Evolutionary conservation across 1,140 invertebrate genomes (phyloP).

Genomic region (Aphelenchoides besseyi): DNA sequence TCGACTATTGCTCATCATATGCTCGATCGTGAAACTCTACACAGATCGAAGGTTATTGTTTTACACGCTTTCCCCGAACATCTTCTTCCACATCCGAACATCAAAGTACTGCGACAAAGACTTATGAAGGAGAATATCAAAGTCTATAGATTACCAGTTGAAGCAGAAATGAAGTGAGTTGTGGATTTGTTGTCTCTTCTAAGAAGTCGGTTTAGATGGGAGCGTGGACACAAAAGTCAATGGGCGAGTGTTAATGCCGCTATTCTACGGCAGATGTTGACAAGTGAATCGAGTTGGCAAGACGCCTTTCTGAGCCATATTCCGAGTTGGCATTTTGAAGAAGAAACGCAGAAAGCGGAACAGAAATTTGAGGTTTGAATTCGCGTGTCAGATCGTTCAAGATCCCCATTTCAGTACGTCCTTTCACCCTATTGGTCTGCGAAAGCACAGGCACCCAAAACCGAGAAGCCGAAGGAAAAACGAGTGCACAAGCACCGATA

Average conservation of each 20-base stretch:
- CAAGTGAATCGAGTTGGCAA: neutral
- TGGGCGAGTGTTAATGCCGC: neutral
- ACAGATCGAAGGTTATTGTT: neutral
- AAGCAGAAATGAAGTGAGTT: neutral
- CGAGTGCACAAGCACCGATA: neutral
- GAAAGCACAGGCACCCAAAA: neutral
- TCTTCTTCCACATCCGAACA: neutral
- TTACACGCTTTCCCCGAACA: neutral
- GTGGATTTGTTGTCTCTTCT: conserved; percentile 8
- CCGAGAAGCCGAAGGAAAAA: neutral
- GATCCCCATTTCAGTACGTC: neutral
- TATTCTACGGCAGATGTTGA: neutral
- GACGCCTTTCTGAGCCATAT: neutral
- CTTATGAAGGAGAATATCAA: neutral
- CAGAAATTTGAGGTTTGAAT: neutral
- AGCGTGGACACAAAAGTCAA: neutral
- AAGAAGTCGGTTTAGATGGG: conserved; percentile 63
- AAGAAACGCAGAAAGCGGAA: neutral
- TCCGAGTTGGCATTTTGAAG: neutral
- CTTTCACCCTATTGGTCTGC: neutral
- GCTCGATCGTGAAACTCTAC: neutral
- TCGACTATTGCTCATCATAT: neutral
- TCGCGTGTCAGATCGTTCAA: neutral
- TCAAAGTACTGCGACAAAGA: neutral
- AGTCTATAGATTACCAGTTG: neutral